Evolutionary conservation across 2,797 vertebrate genomes (phyloP).

Genomic region (Lithobates sylvaticus): DNA sequence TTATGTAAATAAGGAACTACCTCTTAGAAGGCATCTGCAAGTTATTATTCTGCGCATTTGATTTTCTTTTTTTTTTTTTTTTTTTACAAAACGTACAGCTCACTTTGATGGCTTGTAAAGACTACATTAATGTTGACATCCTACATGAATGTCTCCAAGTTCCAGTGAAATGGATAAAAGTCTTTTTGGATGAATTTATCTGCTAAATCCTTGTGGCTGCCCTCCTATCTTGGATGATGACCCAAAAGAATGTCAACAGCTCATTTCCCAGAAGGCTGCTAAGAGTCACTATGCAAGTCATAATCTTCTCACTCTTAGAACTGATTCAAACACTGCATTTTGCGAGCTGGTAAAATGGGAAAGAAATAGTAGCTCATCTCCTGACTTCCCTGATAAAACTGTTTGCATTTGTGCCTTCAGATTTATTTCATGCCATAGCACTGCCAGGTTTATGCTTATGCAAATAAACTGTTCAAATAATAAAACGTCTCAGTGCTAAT

Average conservation of each 20-base stretch:
- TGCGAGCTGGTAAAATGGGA: slow-evolving; percentile 69
- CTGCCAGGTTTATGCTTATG: slow-evolving; percentile 46
- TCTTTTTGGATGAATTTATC: slow-evolving; percentile 88
- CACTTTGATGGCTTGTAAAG: slow-evolving; percentile 78
- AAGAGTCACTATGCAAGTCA: slow-evolving; percentile 77
- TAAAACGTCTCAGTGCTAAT: neutral
- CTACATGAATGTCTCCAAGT: slow-evolving; percentile 76
- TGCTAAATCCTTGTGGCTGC: slow-evolving; percentile 87
- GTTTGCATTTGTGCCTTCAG: slow-evolving; percentile 36
- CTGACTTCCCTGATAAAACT: slow-evolving; percentile 55
- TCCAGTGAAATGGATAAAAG: slow-evolving; percentile 83
- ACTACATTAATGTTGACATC: slow-evolving; percentile 79
- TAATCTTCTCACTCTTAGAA: slow-evolving; percentile 84
- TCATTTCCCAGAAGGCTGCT: slow-evolving; percentile 87
- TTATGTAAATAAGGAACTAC: slow-evolving; percentile 75
- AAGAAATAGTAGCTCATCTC: slow-evolving; percentile 61
- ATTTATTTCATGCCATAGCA: slow-evolving; percentile 27
- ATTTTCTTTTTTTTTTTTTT: slow-evolving; percentile 63
- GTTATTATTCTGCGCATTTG: slow-evolving; percentile 72
- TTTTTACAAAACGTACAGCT: slow-evolving; percentile 67
- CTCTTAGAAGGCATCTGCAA: slow-evolving; percentile 75
- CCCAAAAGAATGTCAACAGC: slow-evolving; percentile 94
- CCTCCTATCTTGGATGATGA: slow-evolving; percentile 87
- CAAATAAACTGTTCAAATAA: slow-evolving; percentile 8
- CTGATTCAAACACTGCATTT: slow-evolving; percentile 82